phyloP scores from a whole-genome alignment of 2,797 vertebrate species.

The Smutsia temminckii region DNA sequence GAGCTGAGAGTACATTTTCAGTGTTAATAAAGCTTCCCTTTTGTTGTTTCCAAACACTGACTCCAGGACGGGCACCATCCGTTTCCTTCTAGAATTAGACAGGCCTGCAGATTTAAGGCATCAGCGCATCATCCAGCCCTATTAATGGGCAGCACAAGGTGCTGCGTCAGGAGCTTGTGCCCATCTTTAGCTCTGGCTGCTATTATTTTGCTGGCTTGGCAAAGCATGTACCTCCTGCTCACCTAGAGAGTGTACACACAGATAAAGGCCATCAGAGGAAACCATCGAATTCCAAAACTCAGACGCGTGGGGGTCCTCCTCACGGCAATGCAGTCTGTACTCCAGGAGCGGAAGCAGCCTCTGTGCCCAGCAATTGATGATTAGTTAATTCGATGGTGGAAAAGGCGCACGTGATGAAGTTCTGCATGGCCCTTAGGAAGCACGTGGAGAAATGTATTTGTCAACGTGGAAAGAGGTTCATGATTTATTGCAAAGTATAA shows the following conservation, averaged over 20 bases:
- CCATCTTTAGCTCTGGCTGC: slow-evolving; percentile 46
- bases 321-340: accelerated
- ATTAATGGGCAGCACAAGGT: slow-evolving; percentile 56
- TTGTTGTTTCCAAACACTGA: slow-evolving; percentile 83
- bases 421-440: not conserved
- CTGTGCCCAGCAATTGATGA: not conserved
- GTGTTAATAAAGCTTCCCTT: slow-evolving; percentile 84
- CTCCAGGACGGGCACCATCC: slow-evolving; percentile 76
- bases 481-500: not conserved
- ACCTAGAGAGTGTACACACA: not conserved
- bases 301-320: not conserved
- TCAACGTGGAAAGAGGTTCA: not conserved
- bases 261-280: not conserved
- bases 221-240: not conserved
- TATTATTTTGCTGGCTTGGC: slow-evolving; percentile 56
- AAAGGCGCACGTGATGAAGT: accelerated
- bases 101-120: slow-evolving; percentile 78
- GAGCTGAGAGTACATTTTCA: slow-evolving; percentile 82
- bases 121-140: slow-evolving; percentile 56
- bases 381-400: not conserved
- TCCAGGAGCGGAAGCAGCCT: not conserved
- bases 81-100: slow-evolving; percentile 80
- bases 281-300: not conserved
- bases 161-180: slow-evolving; percentile 66
- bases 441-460: not conserved